Evolutionary conservation across 30 jellyfish, hydroid and myxozoan species (phyloP).

Genomic region (Hydra vulgaris): DNA sequence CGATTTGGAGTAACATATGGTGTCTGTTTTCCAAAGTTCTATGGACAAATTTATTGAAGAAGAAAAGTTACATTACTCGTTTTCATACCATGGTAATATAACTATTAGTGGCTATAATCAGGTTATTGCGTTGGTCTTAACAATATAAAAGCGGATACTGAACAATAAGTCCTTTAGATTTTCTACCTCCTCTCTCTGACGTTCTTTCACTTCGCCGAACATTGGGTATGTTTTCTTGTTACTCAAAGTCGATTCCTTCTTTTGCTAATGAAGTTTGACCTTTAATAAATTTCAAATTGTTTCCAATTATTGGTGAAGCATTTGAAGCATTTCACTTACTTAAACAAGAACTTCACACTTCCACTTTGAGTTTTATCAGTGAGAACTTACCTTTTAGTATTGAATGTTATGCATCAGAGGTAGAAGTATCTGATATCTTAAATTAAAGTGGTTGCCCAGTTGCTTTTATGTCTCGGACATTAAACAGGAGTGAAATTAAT

Average conservation of each 20-base stretch:
- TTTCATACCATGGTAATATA: too few relatives aligned
- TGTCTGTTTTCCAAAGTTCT: too few relatives aligned
- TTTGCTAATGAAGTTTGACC: constrained; percentile 29
- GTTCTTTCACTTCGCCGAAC: too few relatives aligned
- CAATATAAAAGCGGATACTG: constrained; percentile 47
- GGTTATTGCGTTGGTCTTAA: constrained; percentile 45
- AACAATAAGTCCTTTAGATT: constrained; percentile 48
- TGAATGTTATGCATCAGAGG: constrained; percentile 50
- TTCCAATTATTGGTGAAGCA: constrained; percentile 7
- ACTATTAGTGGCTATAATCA: constrained; percentile 34
- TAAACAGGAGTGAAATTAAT: background rate
- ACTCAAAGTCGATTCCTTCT: constrained; percentile 53
- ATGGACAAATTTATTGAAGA: too few relatives aligned
- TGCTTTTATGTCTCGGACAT: constrained; percentile 38
- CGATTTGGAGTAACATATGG: too few relatives aligned
- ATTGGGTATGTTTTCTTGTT: too few relatives aligned
- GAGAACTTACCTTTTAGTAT: constrained; percentile 55
- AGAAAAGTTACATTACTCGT: too few relatives aligned
- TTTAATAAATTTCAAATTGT: background rate
- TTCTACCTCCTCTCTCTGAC: too few relatives aligned
- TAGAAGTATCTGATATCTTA: constrained; percentile 35
- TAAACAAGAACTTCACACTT: constrained; percentile 31
- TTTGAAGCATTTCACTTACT: constrained; percentile 34
- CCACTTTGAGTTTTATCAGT: constrained; percentile 29
- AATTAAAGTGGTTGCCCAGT: constrained; percentile 57